A percentile compares a stretch with the other conserved stretches of the same genome.
Conservation (phyloP, 1,140 invertebrate species). For the Drosophila asahinai region DNA sequence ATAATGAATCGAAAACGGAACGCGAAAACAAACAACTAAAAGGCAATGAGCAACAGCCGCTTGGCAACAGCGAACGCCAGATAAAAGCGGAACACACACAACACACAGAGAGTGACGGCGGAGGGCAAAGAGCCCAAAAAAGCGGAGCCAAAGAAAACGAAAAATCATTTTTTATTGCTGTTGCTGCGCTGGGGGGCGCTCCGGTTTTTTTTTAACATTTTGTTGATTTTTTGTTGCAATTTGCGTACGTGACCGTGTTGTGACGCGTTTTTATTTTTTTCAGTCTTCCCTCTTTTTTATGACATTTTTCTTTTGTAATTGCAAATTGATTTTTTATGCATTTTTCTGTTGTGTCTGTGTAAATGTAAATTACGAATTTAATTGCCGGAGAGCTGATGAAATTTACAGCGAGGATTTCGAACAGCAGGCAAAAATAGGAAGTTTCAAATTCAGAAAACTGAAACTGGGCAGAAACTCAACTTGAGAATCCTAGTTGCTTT, state of each 20-base stretch:
- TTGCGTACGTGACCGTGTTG: conserved; percentile 62
- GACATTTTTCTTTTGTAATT: conserved; percentile 60
- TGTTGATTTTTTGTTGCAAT: conserved; percentile 29
- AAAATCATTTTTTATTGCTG: conserved; percentile 67
- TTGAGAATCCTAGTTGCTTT: not conserved
- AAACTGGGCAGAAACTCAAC: too few species aligned
- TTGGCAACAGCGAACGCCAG: conserved; percentile 75
- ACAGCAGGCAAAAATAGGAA: not conserved
- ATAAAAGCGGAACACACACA: conserved; percentile 64
- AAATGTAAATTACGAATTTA: conserved; percentile 35
- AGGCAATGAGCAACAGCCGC: conserved; percentile 63
- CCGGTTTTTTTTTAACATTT: conserved; percentile 19
- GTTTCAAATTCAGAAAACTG: conserved; percentile 1
- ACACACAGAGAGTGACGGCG: not conserved
- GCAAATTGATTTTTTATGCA: conserved; percentile 73
- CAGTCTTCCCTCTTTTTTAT: conserved; percentile 42
- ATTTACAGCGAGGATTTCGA: conserved; percentile 20
- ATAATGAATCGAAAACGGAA: conserved; percentile 24
- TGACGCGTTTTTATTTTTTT: conserved; percentile 28
- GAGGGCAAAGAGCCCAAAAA: conserved; percentile 19
- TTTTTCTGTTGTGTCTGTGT: conserved; percentile 38
- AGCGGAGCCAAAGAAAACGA: conserved; percentile 27
- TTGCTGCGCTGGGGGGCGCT: conserved; percentile 24
- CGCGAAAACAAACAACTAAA: conserved; percentile 34
- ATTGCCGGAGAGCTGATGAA: conserved; percentile 35